Conservation (phyloP, 2,888 invertebrate genomes). For the Helicoverpa assulta region DNA sequence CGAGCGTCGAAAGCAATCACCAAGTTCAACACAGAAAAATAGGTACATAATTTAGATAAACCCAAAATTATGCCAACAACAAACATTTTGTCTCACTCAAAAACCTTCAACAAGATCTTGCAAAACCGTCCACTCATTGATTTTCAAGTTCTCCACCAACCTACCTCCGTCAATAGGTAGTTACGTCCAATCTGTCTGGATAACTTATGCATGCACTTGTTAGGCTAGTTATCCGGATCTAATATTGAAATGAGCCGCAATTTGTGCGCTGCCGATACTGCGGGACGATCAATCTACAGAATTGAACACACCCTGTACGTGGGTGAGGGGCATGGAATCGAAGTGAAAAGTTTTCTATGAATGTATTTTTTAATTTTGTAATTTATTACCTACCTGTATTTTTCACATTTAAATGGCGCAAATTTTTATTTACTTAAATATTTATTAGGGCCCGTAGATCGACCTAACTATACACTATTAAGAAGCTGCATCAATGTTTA, state of each 20-base stretch:
- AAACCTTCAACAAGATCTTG: background rate
- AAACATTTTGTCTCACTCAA: too few relatives aligned
- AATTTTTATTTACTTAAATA: too few relatives aligned
- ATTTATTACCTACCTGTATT: background rate
- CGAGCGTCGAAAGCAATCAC: too few relatives aligned
- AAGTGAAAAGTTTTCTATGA: background rate
- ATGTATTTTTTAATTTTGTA: background rate
- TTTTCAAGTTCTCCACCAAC: slow-evolving; percentile 9
- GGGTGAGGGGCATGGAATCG: slow-evolving; percentile 64
- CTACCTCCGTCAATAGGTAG: background rate
- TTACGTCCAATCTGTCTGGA: slow-evolving; percentile 36
- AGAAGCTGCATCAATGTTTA: too few relatives aligned
- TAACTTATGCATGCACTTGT: slow-evolving; percentile 57
- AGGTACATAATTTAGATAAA: too few relatives aligned
- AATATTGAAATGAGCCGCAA: slow-evolving; percentile 85
- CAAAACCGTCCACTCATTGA: slow-evolving; percentile 22
- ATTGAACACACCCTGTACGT: slow-evolving; percentile 74
- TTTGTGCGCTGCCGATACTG: slow-evolving; percentile 80
- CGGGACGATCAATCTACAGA: slow-evolving; percentile 82
- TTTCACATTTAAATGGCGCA: too few relatives aligned
- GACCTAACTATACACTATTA: too few relatives aligned
- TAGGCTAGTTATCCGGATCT: slow-evolving; percentile 68
- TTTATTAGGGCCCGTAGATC: too few relatives aligned
- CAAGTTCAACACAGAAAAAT: too few relatives aligned
- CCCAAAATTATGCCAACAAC: too few relatives aligned